A percentile compares a stretch with the other conserved stretches of the same genome.
phyloP scores from a whole-genome alignment of 2,797 vertebrate species.

The Mustela erminea region DNA sequence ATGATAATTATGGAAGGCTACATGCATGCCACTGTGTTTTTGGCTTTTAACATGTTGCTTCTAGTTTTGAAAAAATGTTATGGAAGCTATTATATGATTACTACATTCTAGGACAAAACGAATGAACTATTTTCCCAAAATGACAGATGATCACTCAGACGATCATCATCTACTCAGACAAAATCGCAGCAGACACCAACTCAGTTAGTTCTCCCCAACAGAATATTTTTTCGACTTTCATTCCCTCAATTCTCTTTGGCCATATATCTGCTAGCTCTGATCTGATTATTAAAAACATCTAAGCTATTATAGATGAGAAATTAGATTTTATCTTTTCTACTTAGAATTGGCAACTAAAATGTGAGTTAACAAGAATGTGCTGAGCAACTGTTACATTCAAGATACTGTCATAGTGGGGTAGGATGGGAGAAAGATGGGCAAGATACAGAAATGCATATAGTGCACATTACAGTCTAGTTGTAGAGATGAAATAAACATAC shows the following conservation, averaged over 20 bases:
- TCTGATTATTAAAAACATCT: constrained; percentile 15
- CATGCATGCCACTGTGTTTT: background rate
- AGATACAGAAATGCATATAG: background rate
- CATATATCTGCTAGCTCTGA: background rate
- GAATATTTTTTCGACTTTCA: background rate
- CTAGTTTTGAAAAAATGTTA: background rate
- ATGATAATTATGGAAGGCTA: constrained; percentile 29
- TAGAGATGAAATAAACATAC: background rate
- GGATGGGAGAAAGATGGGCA: background rate
- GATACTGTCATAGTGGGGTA: background rate
- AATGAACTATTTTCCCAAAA: constrained; percentile 5
- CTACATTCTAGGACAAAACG: constrained; percentile 9
- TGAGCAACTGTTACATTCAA: background rate
- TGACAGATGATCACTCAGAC: constrained; percentile 21
- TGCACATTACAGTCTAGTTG: background rate
- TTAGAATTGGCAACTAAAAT: background rate
- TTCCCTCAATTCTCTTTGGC: background rate
- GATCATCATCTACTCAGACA: constrained; percentile 36
- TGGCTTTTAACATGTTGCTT: constrained; percentile 55
- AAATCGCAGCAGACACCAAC: background rate
- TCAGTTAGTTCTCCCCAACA: background rate
- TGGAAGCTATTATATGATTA: constrained; percentile 40
- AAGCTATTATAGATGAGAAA: background rate
- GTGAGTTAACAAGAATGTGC: background rate
- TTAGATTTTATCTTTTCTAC: background rate